Percentiles rank a stretch among this genome's conserved stretches.
Conservation (phyloP, 2,113 vertebrate genomes). For the human (Homo sapiens) region GRCh38 chr4:70761001-70761500, state of each 20-base stretch:
- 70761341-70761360: background rate
- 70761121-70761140: background rate
- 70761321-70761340: background rate
- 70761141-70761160: background rate
- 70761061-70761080: background rate
- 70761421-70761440: background rate
- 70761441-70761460: background rate
- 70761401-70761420: background rate
- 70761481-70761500: background rate
- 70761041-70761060: slow-evolving; percentile 14
- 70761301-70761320: background rate
- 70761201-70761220: background rate
- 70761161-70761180: background rate
- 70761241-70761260: background rate
- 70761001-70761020: slow-evolving; percentile 33
- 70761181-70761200: background rate
- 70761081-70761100: background rate
- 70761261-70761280: background rate
- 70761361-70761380: background rate
- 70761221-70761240: background rate
- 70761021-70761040: background rate
- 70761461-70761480: background rate
- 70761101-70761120: background rate
- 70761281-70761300: background rate
- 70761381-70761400: background rate